Conservation (phyloP, 2,888 invertebrate species). For the Pseudococcus viburni region DNA sequence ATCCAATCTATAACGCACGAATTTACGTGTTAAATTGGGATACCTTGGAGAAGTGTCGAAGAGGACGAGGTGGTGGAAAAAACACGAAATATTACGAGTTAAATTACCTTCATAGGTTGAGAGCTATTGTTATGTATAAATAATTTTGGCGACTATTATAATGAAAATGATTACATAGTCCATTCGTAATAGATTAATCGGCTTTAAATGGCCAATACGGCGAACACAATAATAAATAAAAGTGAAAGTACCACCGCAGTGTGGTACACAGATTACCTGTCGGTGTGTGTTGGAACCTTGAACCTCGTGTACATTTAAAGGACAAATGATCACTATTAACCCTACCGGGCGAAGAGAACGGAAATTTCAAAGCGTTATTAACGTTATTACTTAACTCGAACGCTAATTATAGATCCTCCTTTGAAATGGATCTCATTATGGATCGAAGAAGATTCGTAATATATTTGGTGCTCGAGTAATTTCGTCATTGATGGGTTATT, state of each 20-base stretch:
- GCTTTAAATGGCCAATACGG: slow-evolving; percentile 29
- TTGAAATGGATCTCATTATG: not conserved
- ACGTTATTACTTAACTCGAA: slow-evolving; percentile 14
- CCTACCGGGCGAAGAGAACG: slow-evolving; percentile 37
- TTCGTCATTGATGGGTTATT: slow-evolving; percentile 26
- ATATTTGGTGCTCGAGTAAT: not conserved
- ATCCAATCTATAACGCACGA: not conserved
- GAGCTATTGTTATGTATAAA: slow-evolving; percentile 1
- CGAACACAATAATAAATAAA: slow-evolving; percentile 50
- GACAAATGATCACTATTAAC: slow-evolving; percentile 55
- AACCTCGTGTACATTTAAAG: slow-evolving; percentile 51
- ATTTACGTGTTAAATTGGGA: not conserved
- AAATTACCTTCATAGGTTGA: not conserved
- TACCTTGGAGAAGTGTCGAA: not conserved
- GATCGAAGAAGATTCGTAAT: not conserved
- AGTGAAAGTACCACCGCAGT: slow-evolving; percentile 17
- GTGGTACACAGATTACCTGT: slow-evolving; percentile 3
- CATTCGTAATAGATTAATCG: slow-evolving; percentile 46
- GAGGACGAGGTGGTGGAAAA: not conserved
- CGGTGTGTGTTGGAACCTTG: slow-evolving; percentile 38
- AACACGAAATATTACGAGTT: not conserved
- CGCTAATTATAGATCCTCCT: not conserved
- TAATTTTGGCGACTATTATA: slow-evolving; percentile 33
- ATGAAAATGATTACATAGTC: slow-evolving; percentile 36
- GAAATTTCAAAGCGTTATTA: slow-evolving; percentile 39